phyloP scores from a whole-genome alignment of 2,113 vertebrate genomes.

The Eurystomus gularis region DNA sequence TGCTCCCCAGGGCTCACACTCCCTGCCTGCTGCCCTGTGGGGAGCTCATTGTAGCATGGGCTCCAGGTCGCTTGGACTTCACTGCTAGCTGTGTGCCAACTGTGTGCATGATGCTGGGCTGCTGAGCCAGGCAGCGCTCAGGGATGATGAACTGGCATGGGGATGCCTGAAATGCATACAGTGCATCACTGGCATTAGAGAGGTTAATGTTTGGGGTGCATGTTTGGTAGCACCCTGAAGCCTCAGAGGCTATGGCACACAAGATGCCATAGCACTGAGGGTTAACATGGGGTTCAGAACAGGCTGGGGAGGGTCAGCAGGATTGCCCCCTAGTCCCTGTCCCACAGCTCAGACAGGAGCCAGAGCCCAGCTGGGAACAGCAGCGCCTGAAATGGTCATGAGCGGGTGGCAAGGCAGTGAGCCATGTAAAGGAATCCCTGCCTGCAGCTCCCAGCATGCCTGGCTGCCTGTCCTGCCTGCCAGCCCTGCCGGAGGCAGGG shows the following conservation, averaged over 20 bases:
- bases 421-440: slow-evolving; percentile 35
- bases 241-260: neutral
- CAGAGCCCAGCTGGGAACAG: neutral
- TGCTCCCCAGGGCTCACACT: neutral
- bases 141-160: neutral
- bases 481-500: neutral
- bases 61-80: neutral
- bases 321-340: neutral
- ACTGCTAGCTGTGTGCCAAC: neutral
- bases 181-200: neutral
- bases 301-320: neutral
- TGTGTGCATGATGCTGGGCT: neutral
- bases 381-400: slow-evolving; percentile 57
- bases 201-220: neutral
- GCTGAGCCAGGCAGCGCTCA: neutral
- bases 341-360: neutral
- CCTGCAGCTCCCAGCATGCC: neutral
- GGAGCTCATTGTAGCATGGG: neutral
- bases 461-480: neutral
- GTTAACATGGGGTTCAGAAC: neutral
- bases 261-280: neutral
- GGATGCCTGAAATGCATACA: neutral
- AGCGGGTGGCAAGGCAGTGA: neutral
- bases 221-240: neutral
- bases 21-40: neutral